These are phyloP conservation scores for Leuctra nigra DNA, from an alignment of 2,888 invertebrate species.

Conservation along the genomic window DNA sequence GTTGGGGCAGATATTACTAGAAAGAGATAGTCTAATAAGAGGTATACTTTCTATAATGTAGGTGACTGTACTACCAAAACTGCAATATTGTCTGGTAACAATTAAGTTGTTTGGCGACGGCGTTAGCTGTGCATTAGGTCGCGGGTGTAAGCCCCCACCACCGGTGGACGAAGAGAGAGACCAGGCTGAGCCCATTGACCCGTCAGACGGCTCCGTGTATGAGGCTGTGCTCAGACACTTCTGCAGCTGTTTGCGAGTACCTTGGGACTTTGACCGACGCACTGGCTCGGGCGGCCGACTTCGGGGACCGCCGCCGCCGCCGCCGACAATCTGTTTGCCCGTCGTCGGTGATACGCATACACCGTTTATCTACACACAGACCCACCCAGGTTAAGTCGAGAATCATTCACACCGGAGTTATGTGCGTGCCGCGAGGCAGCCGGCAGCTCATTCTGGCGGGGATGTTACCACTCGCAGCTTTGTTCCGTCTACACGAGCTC, in stretches of 20 bases:
- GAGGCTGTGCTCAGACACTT: slow-evolving; percentile 86
- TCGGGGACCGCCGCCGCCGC: slow-evolving; percentile 33
- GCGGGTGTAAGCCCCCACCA: slow-evolving; percentile 35
- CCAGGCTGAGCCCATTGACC: slow-evolving; percentile 27
- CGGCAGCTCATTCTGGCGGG: too few species aligned
- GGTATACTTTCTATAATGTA: slow-evolving; percentile 35
- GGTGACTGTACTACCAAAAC: slow-evolving; percentile 89
- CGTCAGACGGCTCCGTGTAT: slow-evolving; percentile 54
- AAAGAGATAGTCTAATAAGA: slow-evolving; percentile 1
- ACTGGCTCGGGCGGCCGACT: slow-evolving; percentile 51
- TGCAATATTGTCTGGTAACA: slow-evolving; percentile 88
- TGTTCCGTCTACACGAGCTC: too few species aligned
- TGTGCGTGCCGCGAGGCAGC: too few species aligned
- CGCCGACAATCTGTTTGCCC: slow-evolving; percentile 31
- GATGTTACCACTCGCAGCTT: too few species aligned
- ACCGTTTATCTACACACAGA: slow-evolving; percentile 68
- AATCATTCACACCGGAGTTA: too few species aligned
- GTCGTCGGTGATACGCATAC: slow-evolving; percentile 61
- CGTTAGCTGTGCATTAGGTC: slow-evolving; percentile 38
- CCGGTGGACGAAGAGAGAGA: slow-evolving; percentile 25
- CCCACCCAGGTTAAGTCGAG: too few species aligned
- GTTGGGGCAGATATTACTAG: not conserved
- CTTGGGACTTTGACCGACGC: slow-evolving; percentile 89
- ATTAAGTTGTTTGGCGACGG: slow-evolving; percentile 52
- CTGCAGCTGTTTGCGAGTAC: slow-evolving; percentile 85